A percentile compares a stretch with the other conserved stretches of the same genome.
phyloP scores from a whole-genome alignment of 2,797 vertebrate species.

The Sciurus carolinensis region DNA sequence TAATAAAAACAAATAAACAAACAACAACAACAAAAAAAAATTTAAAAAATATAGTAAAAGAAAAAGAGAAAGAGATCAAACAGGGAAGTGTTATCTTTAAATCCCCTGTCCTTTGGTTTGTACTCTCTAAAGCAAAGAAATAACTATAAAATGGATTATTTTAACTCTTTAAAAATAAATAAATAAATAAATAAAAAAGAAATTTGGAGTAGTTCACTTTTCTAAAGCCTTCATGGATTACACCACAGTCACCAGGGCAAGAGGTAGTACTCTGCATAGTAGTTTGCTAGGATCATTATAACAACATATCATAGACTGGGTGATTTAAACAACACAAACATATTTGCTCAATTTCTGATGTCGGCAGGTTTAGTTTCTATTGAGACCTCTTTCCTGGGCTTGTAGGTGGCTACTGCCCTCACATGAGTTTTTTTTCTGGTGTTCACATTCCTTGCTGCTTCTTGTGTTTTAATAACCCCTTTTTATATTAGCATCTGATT shows the following conservation, averaged over 20 bases:
- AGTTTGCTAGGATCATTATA: not conserved
- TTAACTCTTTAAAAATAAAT: not conserved
- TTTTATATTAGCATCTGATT: not conserved
- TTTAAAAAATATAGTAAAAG: not conserved
- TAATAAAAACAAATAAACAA: no score
- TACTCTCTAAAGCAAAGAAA: not conserved
- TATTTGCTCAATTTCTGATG: not conserved
- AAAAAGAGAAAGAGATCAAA: not conserved
- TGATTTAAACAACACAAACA: not conserved
- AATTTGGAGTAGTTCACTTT: not conserved
- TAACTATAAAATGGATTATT: not conserved
- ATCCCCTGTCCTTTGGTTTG: conserved; percentile 1
- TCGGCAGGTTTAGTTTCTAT: not conserved
- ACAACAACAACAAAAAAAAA: no score
- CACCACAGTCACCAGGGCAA: not conserved
- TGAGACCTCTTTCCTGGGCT: not conserved
- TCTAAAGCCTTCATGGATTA: not conserved
- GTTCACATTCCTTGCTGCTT: not conserved
- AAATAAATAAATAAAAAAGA: no score
- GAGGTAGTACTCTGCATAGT: not conserved
- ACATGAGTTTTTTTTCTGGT: not conserved
- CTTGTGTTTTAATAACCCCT: not conserved
- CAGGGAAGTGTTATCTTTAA: not conserved
- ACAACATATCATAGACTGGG: not conserved
- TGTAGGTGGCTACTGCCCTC: not conserved